Evolutionary conservation across 1,140 invertebrate genomes (phyloP).

Genomic region (Drosophila paulistorum): DNA sequence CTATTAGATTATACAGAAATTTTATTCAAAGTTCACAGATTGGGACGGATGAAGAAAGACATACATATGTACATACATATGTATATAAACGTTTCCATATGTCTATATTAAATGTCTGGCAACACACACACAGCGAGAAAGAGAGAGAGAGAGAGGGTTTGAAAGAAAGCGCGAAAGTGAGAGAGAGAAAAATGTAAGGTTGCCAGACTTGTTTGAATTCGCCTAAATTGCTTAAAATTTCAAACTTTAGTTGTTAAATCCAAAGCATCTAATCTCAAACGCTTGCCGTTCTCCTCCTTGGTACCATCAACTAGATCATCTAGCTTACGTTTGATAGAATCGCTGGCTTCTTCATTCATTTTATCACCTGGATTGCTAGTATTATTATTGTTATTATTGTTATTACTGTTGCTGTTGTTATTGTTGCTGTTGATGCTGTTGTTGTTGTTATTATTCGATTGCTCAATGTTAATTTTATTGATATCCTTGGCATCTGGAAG

Average conservation of each 20-base stretch:
- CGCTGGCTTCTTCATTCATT: conserved; percentile 48
- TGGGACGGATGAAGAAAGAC: no score
- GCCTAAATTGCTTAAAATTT: not conserved
- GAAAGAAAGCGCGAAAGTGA: not conserved
- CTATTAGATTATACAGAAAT: no score
- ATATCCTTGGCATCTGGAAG: conserved; percentile 36
- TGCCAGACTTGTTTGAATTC: not conserved
- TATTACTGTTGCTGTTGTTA: conserved; percentile 47
- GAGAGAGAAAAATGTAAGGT: not conserved
- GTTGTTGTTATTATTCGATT: conserved; percentile 50
- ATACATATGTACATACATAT: no score
- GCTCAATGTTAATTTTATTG: conserved; percentile 62
- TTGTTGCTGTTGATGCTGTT: conserved; percentile 30
- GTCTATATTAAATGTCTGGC: not conserved
- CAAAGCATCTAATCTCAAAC: conserved; percentile 85
- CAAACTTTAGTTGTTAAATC: conserved; percentile 87
- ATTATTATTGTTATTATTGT: conserved; percentile 48
- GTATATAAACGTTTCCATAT: no score
- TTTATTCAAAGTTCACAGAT: no score
- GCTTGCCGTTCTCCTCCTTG: conserved; percentile 83
- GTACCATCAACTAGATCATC: conserved; percentile 82
- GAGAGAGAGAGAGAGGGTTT: not conserved
- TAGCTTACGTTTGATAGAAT: conserved; percentile 77
- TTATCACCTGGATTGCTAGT: conserved; percentile 60
- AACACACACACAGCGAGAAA: not conserved